Base-by-base conservation (phyloP, 37 sponge, comb jelly and placozoan species). In the Axinella damicornis region DNA sequence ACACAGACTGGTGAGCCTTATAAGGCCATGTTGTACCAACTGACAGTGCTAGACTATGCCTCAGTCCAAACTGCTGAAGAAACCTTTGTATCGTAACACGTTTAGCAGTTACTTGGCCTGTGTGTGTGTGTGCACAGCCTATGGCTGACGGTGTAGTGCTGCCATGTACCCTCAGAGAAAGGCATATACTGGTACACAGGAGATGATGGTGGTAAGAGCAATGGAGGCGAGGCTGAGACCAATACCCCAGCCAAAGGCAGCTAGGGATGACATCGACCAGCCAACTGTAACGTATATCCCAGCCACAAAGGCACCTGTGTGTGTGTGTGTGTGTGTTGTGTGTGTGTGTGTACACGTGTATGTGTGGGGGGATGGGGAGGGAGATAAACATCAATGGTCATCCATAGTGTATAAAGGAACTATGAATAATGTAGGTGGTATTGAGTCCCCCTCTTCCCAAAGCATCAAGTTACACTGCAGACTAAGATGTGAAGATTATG, bases 231-330 rank as follows among this genome's bases (percentile, higher is more conserved):
- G 32, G 80, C 89, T 88, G 33, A 88, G 73, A 37, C 89, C 93
- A 57, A 88, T 22, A 5, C 93, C 93, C 89, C 89, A 88, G 39
- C 65, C 81, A 27, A 92, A 67, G 22, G 93, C 81, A 37, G 53
- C 68, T 5, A 54, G 73, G 15, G 76, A 27, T 16, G 73, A 37
- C 89, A 92, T 88, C 20, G 63, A 2, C 70, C 62, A 81, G 38
- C 81, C 86, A 25, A 53, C 36, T 33, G 76, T 80, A 13, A 36
- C 34, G 30, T 85, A 92, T 9, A 92, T 88, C 0, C 77, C 81
- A 22, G 89, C 89, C 33, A 92, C 56, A 54, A 88, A 68, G n/a
- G 81, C 80, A 92, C 88, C 93, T 92, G 66, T 18, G 84, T 12
- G 14, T 1, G 41, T 12, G 62, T 15, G 21, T 39, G 74, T 59